Conservation (phyloP, 2,888 invertebrate genomes). For the Scelioninae gen. 1 region DNA sequence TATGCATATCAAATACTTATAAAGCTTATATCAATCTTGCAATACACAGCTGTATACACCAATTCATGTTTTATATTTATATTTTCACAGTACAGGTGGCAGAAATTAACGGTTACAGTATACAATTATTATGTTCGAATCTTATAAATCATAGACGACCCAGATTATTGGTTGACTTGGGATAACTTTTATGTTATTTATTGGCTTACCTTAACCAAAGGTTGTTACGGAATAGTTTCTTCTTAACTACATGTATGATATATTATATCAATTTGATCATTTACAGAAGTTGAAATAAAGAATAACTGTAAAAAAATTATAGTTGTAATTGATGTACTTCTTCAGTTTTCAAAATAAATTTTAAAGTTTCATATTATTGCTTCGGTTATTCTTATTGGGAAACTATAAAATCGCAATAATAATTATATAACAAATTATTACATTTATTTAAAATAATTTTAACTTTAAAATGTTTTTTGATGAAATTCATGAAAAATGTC, state of each 20-base stretch:
- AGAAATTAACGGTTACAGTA: slow-evolving; percentile 55
- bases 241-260: slow-evolving; percentile 23
- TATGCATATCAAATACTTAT: slow-evolving; percentile 36
- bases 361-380: too few relatives aligned
- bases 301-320: not conserved
- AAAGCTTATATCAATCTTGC: slow-evolving; percentile 46
- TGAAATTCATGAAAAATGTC: too few relatives aligned
- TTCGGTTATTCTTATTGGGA: too few relatives aligned
- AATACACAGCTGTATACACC: slow-evolving; percentile 16
- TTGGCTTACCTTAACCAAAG: slow-evolving; percentile 21
- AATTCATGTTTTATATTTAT: slow-evolving; percentile 34
- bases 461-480: too few relatives aligned
- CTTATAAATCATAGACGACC: slow-evolving; percentile 47
- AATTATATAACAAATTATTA: too few relatives aligned
- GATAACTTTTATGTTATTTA: slow-evolving; percentile 42
- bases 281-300: slow-evolving; percentile 18
- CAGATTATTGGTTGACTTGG: slow-evolving; percentile 20
- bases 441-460: too few relatives aligned
- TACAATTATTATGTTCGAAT: slow-evolving; percentile 38
- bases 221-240: slow-evolving; percentile 11
- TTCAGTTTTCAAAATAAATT: not conserved
- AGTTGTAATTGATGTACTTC: not conserved
- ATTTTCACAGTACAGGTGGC: slow-evolving; percentile 12
- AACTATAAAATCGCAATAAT: too few relatives aligned
- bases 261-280: slow-evolving; percentile 22